These are phyloP conservation scores for Galeopsomyia nigrocyanea DNA, from an alignment of 2,888 invertebrate species.

Conservation along the genomic window DNA sequence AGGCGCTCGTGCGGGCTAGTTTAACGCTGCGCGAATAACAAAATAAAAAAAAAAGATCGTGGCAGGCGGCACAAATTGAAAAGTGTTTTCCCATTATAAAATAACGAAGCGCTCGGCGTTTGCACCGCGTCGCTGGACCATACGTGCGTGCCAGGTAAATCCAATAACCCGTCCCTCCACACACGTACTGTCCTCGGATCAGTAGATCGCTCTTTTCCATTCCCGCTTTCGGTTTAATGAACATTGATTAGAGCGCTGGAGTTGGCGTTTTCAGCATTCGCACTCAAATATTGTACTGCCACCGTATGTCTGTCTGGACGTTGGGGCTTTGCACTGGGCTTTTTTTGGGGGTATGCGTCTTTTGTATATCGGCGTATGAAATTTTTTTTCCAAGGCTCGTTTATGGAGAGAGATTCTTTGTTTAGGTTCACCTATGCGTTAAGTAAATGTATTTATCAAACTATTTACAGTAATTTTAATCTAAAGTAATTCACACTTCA, in stretches of 20 bases:
- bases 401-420: background rate
- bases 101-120: slow-evolving; percentile 11
- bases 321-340: background rate
- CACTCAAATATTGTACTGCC: background rate
- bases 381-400: background rate
- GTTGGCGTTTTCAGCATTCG: slow-evolving; percentile 17
- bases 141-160: slow-evolving; percentile 33
- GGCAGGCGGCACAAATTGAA: slow-evolving; percentile 5
- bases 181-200: slow-evolving; percentile 29
- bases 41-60: background rate
- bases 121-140: slow-evolving; percentile 1
- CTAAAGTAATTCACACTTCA: too few species aligned
- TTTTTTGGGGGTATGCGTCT: background rate
- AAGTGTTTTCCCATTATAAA: slow-evolving; percentile 24
- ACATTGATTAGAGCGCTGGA: slow-evolving; percentile 54
- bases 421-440: too few species aligned
- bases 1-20: background rate
- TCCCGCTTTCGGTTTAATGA: slow-evolving; percentile 54
- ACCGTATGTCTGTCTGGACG: background rate
- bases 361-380: background rate
- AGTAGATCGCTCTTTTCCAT: slow-evolving; percentile 42
- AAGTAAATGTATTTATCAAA: too few species aligned
- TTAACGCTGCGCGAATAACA: background rate
- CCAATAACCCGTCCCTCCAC: slow-evolving; percentile 44
- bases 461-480: too few species aligned